phyloP scores from a whole-genome alignment of 2,888 invertebrate species.

The Cactoblastis cactorum region DNA sequence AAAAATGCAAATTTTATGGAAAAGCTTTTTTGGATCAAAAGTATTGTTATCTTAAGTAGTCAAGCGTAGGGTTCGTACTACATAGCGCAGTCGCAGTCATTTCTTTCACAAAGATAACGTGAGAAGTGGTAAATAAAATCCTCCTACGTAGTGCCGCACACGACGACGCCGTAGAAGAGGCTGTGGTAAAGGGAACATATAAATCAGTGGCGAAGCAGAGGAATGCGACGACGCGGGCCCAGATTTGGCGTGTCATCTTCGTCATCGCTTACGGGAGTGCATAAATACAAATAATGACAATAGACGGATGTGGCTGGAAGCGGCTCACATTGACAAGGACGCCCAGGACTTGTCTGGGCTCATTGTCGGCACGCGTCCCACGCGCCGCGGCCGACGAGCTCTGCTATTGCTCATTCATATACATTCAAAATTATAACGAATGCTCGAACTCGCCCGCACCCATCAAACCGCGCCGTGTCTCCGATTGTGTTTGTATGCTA shows the following conservation, averaged over 20 bases:
- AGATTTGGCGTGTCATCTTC: conserved; percentile 52
- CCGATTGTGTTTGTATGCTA: conserved; percentile 76
- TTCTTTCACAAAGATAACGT: conserved; percentile 18
- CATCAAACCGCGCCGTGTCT: conserved; percentile 60
- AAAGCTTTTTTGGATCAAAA: conserved; percentile 24
- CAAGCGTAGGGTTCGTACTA: conserved; percentile 20
- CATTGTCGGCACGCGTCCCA: conserved; percentile 74
- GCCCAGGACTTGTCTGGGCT: conserved; percentile 74
- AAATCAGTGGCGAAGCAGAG: conserved; percentile 21
- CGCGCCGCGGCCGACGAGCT: conserved; percentile 57
- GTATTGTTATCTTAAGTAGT: conserved; percentile 25
- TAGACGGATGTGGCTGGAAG: conserved; percentile 78
- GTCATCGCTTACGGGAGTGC: conserved; percentile 66
- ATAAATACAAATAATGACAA: conserved; percentile 74
- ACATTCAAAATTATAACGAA: conserved; percentile 78
- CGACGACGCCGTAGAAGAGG: conserved; percentile 30
- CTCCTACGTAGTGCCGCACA: conserved; percentile 57
- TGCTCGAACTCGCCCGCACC: conserved; percentile 69
- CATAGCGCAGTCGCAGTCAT: conserved; percentile 18
- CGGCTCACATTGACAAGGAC: conserved; percentile 79
- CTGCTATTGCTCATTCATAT: conserved; percentile 77
- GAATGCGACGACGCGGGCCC: conserved; percentile 28
- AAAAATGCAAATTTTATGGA: conserved; percentile 50
- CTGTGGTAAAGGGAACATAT: conserved; percentile 8
- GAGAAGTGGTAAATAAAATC: conserved; percentile 36